phyloP scores from a whole-genome alignment of 2,888 invertebrate genomes.

The Scaptomyza flava region DNA sequence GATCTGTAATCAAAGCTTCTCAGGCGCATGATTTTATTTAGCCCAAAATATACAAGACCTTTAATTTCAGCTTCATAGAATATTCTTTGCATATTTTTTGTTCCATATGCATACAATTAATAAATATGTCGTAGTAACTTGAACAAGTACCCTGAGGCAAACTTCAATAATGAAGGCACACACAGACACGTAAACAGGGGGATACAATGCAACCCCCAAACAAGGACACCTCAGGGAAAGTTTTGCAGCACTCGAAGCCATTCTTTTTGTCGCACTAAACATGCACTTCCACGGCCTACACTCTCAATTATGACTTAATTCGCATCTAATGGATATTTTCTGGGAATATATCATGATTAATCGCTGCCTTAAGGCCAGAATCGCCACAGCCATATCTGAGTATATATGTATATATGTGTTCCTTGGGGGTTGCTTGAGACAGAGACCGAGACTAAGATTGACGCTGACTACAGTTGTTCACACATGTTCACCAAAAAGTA shows the following conservation, averaged over 20 bases:
- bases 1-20: conserved; percentile 61
- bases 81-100: conserved; percentile 47
- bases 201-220: conserved; percentile 29
- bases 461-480: conserved; percentile 73
- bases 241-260: conserved; percentile 17
- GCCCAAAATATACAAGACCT: conserved; percentile 20
- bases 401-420: neutral
- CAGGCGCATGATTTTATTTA: conserved; percentile 11
- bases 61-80: conserved; percentile 56
- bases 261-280: conserved; percentile 13
- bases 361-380: conserved; percentile 69
- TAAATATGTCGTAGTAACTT: conserved; percentile 74
- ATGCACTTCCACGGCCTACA: conserved; percentile 70
- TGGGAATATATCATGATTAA: conserved; percentile 78
- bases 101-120: conserved; percentile 47
- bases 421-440: conserved; percentile 46
- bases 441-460: conserved; percentile 6
- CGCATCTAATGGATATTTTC: conserved; percentile 81
- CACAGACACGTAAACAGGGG: conserved; percentile 25
- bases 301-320: conserved; percentile 82
- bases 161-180: conserved; percentile 61
- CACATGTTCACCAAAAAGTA: conserved; percentile 74
- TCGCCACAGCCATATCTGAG: conserved; percentile 12
- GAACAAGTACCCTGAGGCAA: conserved; percentile 41
- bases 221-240: conserved; percentile 45